phyloP scores from a whole-genome alignment of 2,113 vertebrate genomes.

The Spizaetus ornatus region DNA sequence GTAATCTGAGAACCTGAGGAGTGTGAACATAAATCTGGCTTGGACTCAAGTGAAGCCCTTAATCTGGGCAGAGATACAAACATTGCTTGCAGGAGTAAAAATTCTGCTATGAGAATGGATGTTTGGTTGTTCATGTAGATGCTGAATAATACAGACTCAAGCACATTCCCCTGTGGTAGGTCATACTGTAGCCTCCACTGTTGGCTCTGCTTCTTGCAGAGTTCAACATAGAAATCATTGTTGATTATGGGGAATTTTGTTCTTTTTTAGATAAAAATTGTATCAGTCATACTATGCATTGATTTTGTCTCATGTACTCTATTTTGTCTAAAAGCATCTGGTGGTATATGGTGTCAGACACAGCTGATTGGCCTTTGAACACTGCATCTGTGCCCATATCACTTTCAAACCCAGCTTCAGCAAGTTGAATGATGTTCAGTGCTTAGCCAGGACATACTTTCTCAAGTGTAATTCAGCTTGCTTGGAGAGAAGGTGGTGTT shows the following conservation, averaged over 20 bases:
- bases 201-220: not conserved
- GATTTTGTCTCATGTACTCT: constrained; percentile 29
- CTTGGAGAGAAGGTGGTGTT: constrained; percentile 38
- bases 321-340: constrained; percentile 53
- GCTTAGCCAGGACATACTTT: constrained; percentile 58
- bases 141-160: not conserved
- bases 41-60: not conserved
- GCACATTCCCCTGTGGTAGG: not conserved
- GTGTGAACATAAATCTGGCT: not conserved
- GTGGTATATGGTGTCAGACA: constrained; percentile 42
- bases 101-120: not conserved
- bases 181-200: not conserved
- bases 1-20: not conserved
- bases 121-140: not conserved
- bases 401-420: constrained; percentile 39
- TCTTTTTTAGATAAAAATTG: constrained; percentile 1
- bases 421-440: constrained; percentile 40
- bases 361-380: constrained; percentile 64
- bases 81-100: not conserved
- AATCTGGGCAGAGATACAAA: not conserved
- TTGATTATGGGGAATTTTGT: not conserved
- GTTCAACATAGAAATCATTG: not conserved
- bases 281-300: not conserved
- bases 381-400: constrained; percentile 50
- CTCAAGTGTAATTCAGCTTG: constrained; percentile 44